Evolutionary conservation across 1,140 invertebrate genomes (phyloP), one percentile per base, ranked within the genome.

Genomic region (Diprion similis): DNA sequence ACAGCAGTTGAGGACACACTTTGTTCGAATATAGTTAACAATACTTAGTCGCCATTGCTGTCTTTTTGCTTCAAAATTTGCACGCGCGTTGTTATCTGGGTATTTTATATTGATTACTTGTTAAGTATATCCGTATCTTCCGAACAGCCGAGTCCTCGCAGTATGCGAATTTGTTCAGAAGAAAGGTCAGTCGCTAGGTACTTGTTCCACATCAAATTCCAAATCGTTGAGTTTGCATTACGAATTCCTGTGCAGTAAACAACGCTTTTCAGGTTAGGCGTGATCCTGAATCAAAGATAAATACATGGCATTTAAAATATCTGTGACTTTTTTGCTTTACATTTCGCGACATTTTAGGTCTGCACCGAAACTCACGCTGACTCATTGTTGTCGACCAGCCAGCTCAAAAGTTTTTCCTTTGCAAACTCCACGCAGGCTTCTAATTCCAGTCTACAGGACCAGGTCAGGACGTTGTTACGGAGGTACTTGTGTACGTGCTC

Each of bases 121-220:
- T 85, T 82, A 59, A 89, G 84, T 71, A 79, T 74, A 2, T 59
- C 71, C 13, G 83, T 76, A 72, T 90, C 81, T 17, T 83, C 85
- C 0, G 91, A 89, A 59, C 79, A 82, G 0, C 80, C 79, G 8
- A 86, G 74, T 10, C 77, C 82, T 70, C 66, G 66, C 3, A 85
- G 70, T 18, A 85, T 73, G 8, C 81, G 10, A 46, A 80, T 80
- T 68, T 83, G 78, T 45, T 86, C 85, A 8, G 77, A 75, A n/a
- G 81, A 78, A 8, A 82, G 73, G 45, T 82, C 77, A 10, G 76
- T 70, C 0, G 72, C 17, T 10, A 78, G 37, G 46, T 78, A 84
- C 47, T 72, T 76, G 1, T 71, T 13, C 71, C 81, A 79, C 17
- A 83, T 19, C 17, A 48, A 59, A 8, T 75, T 46, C 82, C 82